Evolutionary conservation across 2,113 vertebrate species (phyloP).

Genomic region (Halcyon malimbica): DNA sequence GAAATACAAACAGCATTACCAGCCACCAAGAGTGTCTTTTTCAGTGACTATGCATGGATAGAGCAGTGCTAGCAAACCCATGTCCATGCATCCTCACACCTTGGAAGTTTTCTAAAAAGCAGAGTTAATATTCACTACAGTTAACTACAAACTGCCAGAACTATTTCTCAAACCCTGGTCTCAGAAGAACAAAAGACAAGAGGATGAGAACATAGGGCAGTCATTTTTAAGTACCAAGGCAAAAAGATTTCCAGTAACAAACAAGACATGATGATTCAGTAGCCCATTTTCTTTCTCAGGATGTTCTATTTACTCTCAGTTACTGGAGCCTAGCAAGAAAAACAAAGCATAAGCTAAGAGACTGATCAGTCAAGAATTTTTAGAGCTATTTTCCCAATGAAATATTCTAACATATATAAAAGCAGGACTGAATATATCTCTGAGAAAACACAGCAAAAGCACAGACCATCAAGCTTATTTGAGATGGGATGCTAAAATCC

Average conservation of each 20-base stretch:
- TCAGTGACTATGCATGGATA: neutral
- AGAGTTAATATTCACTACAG: neutral
- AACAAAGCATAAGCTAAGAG: neutral
- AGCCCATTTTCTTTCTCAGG: neutral
- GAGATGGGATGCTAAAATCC: neutral
- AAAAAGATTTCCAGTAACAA: neutral
- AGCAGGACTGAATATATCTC: neutral
- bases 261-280: neutral
- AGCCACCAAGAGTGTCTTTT: neutral
- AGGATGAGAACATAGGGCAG: neutral
- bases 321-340: neutral
- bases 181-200: neutral
- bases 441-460: neutral
- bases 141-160: neutral
- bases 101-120: neutral
- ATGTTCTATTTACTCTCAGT: neutral
- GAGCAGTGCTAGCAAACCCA: neutral
- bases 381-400: neutral
- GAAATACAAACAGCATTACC: neutral
- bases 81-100: neutral
- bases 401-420: neutral
- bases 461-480: neutral
- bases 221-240: neutral
- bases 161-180: neutral
- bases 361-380: neutral